Evolutionary conservation across 2,797 vertebrate genomes (phyloP), one percentile per base, ranked within the genome.

Genomic region (Mycteria americana): DNA sequence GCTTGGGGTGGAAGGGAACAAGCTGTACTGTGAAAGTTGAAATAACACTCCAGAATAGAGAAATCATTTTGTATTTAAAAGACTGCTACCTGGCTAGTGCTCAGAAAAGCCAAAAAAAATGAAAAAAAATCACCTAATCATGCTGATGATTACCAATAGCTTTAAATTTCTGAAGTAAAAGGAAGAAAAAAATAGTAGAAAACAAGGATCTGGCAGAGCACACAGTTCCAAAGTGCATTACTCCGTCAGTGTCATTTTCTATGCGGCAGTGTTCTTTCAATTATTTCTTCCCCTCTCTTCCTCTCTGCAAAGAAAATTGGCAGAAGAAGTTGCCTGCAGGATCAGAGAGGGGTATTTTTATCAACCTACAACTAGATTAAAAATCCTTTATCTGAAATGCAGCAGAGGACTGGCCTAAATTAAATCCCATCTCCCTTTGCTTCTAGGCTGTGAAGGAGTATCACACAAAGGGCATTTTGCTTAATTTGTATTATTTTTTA

Each of bases 381-480:
- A 97, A 96, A 97, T 91, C 78, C 96, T 98, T 98, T 97, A 98
- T 98, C 96, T 97, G 97, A 95, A 98, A 98, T 97, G 97, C 97
- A 98, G 97, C 98, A 96, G 96, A 98, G 96, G 97, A 97, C 94
- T 97, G 88, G 68, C 95, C 97, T 98, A 98, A 98, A 98, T 98
- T 98, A 98, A 95, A 95, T 96, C 91, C 93, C 94, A 79, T 97
- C 94, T 97, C 84, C 79, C 28, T 96, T 96, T 95, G 97, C 95
- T 97, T 96, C 93, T 92, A 96, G 95, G 94, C 95, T 97, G 91
- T 83, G 93, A 94, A 94, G 65, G 74, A 97, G 82, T 84, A 89
- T 72, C 56, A 87, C 70, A 84, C 92, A 93, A 94, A 93, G 37
- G 69, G 67, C 63, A 59, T 88, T 88, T 90, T 89, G 45, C 59